Conservation (phyloP, 2,888 invertebrate genomes). For the Pollenia labialis region DNA sequence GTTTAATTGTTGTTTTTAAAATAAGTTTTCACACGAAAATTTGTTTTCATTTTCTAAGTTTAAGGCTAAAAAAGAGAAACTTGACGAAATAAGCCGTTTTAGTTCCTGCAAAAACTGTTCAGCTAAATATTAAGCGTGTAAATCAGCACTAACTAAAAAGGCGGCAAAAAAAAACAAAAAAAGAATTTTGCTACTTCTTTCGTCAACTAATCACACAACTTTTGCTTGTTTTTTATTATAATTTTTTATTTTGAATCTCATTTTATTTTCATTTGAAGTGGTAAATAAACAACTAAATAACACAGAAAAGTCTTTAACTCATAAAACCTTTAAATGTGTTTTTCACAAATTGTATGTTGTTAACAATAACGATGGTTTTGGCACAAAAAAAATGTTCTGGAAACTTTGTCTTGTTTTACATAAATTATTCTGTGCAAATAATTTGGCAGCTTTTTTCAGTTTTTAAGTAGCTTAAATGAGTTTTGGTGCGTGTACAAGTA, state of each 20-base stretch:
- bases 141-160: too few relatives aligned
- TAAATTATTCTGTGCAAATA: slow-evolving; percentile 11
- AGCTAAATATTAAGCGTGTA: too few relatives aligned
- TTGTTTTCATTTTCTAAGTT: too few relatives aligned
- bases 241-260: slow-evolving; percentile 28
- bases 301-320: neutral
- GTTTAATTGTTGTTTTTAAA: too few relatives aligned
- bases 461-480: neutral
- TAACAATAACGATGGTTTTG: slow-evolving; percentile 8
- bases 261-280: slow-evolving; percentile 23
- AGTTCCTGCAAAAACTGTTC: too few relatives aligned
- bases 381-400: neutral
- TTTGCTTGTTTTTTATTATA: slow-evolving; percentile 43
- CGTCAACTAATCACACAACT: slow-evolving; percentile 8
- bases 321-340: slow-evolving; percentile 23
- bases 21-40: too few relatives aligned
- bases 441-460: neutral
- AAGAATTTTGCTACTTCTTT: neutral
- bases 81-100: too few relatives aligned
- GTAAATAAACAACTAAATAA: slow-evolving; percentile 26
- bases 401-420: slow-evolving; percentile 22
- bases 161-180: neutral
- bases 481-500: neutral
- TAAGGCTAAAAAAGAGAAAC: too few relatives aligned
- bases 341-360: neutral